Conservation (phyloP, 2,113 vertebrate genomes). For the Paradisaea rubra region DNA sequence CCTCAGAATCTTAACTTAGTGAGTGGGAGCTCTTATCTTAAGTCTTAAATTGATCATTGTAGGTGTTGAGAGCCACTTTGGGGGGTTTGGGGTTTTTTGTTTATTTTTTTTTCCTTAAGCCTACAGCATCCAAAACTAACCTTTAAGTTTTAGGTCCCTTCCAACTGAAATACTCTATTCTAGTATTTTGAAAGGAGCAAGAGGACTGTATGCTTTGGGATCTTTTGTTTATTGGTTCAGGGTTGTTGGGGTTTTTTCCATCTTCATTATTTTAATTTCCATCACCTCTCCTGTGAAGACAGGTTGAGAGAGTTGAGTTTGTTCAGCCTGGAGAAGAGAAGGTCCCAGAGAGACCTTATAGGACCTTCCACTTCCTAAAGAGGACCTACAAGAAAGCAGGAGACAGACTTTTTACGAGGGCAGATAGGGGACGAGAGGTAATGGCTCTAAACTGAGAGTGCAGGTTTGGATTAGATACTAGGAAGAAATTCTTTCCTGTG, state of each 20-base stretch:
- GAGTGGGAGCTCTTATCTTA: background rate
- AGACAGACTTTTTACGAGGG: background rate
- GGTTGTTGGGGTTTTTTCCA: background rate
- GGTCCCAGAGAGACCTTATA: background rate
- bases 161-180: background rate
- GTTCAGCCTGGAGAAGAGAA: background rate
- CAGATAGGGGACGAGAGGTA: background rate
- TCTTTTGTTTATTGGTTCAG: background rate
- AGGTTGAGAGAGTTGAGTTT: background rate
- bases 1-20: background rate
- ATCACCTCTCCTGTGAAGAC: background rate
- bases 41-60: background rate
- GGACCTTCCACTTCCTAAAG: background rate
- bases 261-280: background rate
- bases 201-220: background rate
- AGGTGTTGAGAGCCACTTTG: background rate
- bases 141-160: background rate
- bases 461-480: background rate
- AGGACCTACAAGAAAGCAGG: background rate
- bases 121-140: background rate
- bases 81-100: rapidly evolving
- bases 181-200: background rate
- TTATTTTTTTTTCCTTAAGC: background rate
- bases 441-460: background rate
- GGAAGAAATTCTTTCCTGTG: background rate